These are phyloP conservation scores for Murina feae DNA, from an alignment of 2,113 vertebrate species.

Conservation along the genomic window DNA sequence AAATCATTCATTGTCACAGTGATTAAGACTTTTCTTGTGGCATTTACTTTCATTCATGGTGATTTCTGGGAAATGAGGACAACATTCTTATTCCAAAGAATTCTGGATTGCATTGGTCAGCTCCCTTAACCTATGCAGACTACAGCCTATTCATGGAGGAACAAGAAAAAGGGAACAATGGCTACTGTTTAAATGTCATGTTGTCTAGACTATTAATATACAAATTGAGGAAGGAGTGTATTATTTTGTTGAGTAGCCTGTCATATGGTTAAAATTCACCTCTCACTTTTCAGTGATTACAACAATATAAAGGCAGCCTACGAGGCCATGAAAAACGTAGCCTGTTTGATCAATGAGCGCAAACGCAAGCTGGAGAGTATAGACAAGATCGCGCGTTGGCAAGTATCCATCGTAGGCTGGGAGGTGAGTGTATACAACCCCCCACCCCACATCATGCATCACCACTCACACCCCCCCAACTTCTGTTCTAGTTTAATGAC, in stretches of 20 bases:
- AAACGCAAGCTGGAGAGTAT: constrained; percentile 95
- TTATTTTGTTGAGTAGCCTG: neutral
- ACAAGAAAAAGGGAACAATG: neutral
- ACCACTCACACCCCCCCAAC: rapidly evolving
- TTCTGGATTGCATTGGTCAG: neutral
- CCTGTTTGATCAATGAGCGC: constrained; percentile 96
- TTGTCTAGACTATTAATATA: neutral
- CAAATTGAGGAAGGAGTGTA: neutral
- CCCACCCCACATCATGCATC: rapidly evolving
- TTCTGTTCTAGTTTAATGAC: neutral
- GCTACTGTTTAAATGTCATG: neutral
- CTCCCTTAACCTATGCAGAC: constrained; percentile 30
- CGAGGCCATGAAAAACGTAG: constrained; percentile 97
- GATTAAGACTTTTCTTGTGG: constrained; percentile 7
- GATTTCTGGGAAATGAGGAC: constrained; percentile 50
- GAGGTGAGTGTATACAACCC: constrained; percentile 83
- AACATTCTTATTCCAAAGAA: constrained; percentile 35
- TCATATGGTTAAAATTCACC: constrained; percentile 18
- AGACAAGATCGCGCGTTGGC: constrained; percentile 97
- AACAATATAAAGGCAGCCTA: constrained; percentile 89
- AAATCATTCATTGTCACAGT: neutral
- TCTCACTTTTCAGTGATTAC: constrained; percentile 86
- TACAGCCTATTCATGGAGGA: constrained; percentile 36
- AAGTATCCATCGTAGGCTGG: constrained; percentile 95
- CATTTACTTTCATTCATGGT: constrained; percentile 55